phyloP scores from a whole-genome alignment of 2,888 invertebrate species.

The Pammene aurita region DNA sequence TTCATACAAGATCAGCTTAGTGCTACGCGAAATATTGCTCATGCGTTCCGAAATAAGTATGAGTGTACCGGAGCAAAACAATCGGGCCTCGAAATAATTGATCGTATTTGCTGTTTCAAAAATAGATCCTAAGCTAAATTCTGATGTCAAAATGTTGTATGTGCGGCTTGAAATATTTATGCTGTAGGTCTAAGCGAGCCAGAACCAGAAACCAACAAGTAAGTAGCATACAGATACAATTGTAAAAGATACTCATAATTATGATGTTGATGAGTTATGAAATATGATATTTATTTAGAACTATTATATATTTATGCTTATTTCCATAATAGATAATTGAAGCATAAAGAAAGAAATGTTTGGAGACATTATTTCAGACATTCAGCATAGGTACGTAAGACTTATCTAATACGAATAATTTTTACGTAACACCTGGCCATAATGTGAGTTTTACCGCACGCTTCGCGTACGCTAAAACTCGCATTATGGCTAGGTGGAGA shows the following conservation, averaged over 20 bases:
- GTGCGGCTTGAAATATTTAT: conserved; percentile 8
- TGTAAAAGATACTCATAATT: not conserved
- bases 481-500: too few species aligned
- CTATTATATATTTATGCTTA: too few species aligned
- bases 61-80: conserved; percentile 9
- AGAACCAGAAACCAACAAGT: not conserved
- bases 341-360: too few species aligned
- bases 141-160: conserved; percentile 14
- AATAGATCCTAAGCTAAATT: not conserved
- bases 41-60: conserved; percentile 32
- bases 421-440: too few species aligned
- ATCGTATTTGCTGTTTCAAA: not conserved
- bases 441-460: too few species aligned
- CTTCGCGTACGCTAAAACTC: too few species aligned
- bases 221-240: not conserved
- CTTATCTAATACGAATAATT: too few species aligned
- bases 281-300: too few species aligned
- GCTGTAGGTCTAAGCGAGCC: not conserved
- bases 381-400: too few species aligned
- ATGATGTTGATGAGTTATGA: too few species aligned
- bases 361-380: too few species aligned
- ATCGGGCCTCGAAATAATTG: not conserved
- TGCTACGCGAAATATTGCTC: conserved; percentile 39
- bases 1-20: conserved; percentile 28
- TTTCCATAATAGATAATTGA: too few species aligned